Conservation (phyloP, 2,113 vertebrate genomes). For the Pagrus major region DNA sequence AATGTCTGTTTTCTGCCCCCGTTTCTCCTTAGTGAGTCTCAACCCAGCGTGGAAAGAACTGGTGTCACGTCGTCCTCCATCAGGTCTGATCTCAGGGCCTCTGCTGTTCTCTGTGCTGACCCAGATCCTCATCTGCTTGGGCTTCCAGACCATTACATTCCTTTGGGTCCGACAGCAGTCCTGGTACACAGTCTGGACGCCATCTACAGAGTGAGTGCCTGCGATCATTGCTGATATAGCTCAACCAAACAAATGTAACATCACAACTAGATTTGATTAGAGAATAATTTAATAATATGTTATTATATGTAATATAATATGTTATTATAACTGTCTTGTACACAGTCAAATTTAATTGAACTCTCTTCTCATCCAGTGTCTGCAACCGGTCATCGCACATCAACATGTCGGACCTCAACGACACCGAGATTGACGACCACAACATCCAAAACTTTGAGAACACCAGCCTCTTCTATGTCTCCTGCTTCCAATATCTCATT, state of each 20-base stretch:
- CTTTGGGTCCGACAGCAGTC: constrained; percentile 89
- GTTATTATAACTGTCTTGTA: not conserved
- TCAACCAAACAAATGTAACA: not conserved
- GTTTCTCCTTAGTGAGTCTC: constrained; percentile 91
- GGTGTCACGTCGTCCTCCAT: constrained; percentile 91
- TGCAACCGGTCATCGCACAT: constrained; percentile 81
- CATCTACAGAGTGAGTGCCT: constrained; percentile 87
- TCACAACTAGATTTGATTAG: not conserved
- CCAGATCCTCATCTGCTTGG: constrained; percentile 94
- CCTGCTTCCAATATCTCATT: constrained; percentile 97
- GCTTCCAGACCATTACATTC: constrained; percentile 93
- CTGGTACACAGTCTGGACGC: constrained; percentile 90
- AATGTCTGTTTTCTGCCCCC: not conserved
- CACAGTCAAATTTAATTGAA: not conserved
- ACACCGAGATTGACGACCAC: constrained; percentile 86
- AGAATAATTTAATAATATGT: not conserved
- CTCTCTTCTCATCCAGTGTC: constrained; percentile 78
- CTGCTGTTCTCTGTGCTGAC: constrained; percentile 94
- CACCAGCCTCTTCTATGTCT: constrained; percentile 97
- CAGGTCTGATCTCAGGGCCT: constrained; percentile 94
- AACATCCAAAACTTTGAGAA: constrained; percentile 95
- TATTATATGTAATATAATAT: not conserved
- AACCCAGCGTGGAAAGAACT: constrained; percentile 97
- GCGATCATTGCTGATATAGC: not conserved
- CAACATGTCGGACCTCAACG: constrained; percentile 79